phyloP scores from a whole-genome alignment of 2,888 invertebrate species.

The Ichneumon xanthorius region DNA sequence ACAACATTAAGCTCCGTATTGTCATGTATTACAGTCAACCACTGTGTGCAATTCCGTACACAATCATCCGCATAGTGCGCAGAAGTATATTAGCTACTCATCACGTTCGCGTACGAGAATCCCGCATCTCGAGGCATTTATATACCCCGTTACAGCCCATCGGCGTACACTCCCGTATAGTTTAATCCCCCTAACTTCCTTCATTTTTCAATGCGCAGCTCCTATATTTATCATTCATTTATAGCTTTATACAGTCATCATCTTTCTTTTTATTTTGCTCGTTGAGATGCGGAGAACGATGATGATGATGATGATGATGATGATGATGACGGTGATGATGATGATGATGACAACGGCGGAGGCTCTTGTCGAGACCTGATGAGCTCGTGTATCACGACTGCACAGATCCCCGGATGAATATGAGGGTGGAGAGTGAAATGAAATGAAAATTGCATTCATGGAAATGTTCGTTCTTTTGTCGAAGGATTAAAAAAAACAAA shows the following conservation, averaged over 20 bases:
- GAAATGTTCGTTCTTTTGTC: slow-evolving; percentile 52
- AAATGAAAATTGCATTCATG: slow-evolving; percentile 59
- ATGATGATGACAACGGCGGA: slow-evolving; percentile 30
- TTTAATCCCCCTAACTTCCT: slow-evolving; percentile 52
- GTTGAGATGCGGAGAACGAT: slow-evolving; percentile 45
- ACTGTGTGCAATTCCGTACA: slow-evolving; percentile 12
- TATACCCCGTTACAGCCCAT: not conserved
- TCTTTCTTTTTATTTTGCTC: slow-evolving; percentile 31
- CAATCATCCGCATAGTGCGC: slow-evolving; percentile 30
- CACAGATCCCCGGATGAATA: slow-evolving; percentile 19
- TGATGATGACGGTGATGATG: slow-evolving; percentile 20
- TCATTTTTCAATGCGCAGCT: slow-evolving; percentile 53
- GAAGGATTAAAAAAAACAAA: slow-evolving; percentile 21
- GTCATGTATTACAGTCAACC: slow-evolving; percentile 18
- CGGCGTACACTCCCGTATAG: slow-evolving; percentile 40
- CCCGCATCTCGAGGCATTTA: slow-evolving; percentile 55
- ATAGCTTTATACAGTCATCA: slow-evolving; percentile 46
- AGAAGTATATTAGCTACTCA: slow-evolving; percentile 60
- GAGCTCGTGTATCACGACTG: slow-evolving; percentile 13
- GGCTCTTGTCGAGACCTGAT: slow-evolving; percentile 26
- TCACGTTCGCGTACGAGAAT: slow-evolving; percentile 25
- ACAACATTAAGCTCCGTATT: slow-evolving; percentile 29
- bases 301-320: slow-evolving; percentile 38
- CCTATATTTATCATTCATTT: slow-evolving; percentile 57
- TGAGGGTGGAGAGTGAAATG: slow-evolving; percentile 26